Evolutionary conservation across 2,113 vertebrate species (phyloP).

Genomic region (Alces alces): DNA sequence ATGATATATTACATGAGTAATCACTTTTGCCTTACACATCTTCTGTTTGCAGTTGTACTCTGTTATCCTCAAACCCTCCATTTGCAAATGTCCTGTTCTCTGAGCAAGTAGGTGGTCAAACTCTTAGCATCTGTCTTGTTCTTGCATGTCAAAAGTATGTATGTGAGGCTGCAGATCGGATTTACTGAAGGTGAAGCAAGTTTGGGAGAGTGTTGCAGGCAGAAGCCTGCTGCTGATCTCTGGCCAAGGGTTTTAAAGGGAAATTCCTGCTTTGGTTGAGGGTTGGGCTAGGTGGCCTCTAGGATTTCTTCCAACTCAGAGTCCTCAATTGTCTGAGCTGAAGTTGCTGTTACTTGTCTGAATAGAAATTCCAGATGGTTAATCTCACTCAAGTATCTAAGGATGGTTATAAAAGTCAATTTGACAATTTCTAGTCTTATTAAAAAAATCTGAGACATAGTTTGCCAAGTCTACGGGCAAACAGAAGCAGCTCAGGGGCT

Average conservation of each 20-base stretch:
- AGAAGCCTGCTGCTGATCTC: background rate
- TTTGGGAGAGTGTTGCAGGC: background rate
- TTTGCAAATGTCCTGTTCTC: background rate
- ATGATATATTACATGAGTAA: background rate
- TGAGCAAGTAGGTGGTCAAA: background rate
- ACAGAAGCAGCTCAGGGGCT: background rate
- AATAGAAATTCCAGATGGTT: background rate
- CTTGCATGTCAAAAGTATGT: background rate
- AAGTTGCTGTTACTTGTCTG: background rate
- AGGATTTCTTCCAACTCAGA: constrained; percentile 6
- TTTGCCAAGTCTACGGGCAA: background rate
- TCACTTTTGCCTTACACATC: background rate
- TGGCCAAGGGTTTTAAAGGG: background rate
- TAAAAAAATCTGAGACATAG: background rate
- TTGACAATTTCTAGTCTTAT: background rate
- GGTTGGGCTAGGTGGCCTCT: background rate
- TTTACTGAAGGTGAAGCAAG: background rate
- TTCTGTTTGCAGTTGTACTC: background rate
- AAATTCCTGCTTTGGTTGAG: background rate
- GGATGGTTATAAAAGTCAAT: background rate
- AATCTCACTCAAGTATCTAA: background rate
- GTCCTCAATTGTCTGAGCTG: background rate
- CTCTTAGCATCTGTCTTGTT: background rate
- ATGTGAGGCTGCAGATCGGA: no score
- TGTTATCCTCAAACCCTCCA: background rate